Percentiles rank a stretch among this genome's conserved stretches.
phyloP scores from a whole-genome alignment of 2,797 vertebrate species.

The Acanthornis magna region DNA sequence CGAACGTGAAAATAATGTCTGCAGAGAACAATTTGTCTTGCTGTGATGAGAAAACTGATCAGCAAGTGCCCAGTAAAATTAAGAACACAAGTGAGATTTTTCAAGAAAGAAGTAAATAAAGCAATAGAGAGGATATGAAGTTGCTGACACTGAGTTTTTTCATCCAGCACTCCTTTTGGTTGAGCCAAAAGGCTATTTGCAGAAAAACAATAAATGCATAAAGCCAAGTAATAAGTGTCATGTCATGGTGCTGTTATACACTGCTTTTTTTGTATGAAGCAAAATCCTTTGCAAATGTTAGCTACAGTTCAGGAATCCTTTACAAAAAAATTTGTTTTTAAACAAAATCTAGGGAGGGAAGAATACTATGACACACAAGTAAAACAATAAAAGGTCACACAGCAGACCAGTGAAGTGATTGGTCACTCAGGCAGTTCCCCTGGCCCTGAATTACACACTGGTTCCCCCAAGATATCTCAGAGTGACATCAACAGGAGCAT shows the following conservation, averaged over 20 bases:
- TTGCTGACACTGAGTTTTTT: constrained; percentile 24
- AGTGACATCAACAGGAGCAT: not conserved
- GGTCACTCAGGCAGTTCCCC: not conserved
- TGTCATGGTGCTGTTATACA: not conserved
- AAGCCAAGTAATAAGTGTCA: constrained; percentile 1
- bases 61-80: constrained; percentile 20
- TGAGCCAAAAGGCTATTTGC: constrained; percentile 32
- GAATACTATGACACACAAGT: not conserved
- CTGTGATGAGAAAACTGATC: not conserved
- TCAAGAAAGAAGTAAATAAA: constrained; percentile 12
- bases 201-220: not conserved
- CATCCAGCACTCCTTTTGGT: not conserved
- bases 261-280: not conserved
- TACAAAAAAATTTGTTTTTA: not conserved
- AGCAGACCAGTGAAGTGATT: not conserved
- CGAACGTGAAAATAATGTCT: not conserved
- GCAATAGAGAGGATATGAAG: not conserved
- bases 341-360: not conserved
- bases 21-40: not conserved
- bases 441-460: not conserved
- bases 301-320: not conserved
- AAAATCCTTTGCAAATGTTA: not conserved
- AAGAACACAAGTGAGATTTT: constrained; percentile 32
- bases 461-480: not conserved
- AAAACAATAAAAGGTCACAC: not conserved